Evolutionary conservation across 1,140 invertebrate genomes (phyloP).

Genomic region (Leptinotarsa lineolata): DNA sequence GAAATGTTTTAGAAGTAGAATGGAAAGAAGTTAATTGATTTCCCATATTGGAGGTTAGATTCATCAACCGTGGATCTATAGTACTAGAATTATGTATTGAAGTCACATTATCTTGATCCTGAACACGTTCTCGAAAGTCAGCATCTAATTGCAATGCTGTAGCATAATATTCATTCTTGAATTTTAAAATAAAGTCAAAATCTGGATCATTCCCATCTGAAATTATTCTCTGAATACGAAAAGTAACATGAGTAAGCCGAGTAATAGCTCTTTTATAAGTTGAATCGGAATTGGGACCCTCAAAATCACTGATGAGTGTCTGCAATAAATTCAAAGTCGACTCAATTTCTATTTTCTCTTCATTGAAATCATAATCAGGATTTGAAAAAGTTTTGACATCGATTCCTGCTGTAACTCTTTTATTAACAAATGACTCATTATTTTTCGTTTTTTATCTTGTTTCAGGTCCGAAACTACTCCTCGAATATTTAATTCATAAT

Average conservation of each 20-base stretch:
- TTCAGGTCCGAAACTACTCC: neutral
- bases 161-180: conserved; percentile 9
- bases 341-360: neutral
- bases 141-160: conserved; percentile 5
- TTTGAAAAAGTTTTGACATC: neutral
- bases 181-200: neutral
- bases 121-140: neutral
- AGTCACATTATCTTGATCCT: neutral
- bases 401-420: neutral
- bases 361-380: neutral
- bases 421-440: neutral
- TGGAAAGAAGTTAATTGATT: neutral
- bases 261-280: neutral
- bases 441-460: conserved; percentile 8
- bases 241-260: neutral
- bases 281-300: neutral
- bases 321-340: neutral
- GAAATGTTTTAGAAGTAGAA: neutral
- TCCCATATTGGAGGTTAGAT: too few species aligned
- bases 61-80: too few species aligned
- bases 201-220: neutral
- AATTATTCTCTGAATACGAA: neutral
- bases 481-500: conserved; percentile 9
- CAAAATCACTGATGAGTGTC: neutral
- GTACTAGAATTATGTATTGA: neutral